These are phyloP conservation scores for Megalopta genalis DNA, from an alignment of 1,140 invertebrate species.

Conservation along the genomic window DNA sequence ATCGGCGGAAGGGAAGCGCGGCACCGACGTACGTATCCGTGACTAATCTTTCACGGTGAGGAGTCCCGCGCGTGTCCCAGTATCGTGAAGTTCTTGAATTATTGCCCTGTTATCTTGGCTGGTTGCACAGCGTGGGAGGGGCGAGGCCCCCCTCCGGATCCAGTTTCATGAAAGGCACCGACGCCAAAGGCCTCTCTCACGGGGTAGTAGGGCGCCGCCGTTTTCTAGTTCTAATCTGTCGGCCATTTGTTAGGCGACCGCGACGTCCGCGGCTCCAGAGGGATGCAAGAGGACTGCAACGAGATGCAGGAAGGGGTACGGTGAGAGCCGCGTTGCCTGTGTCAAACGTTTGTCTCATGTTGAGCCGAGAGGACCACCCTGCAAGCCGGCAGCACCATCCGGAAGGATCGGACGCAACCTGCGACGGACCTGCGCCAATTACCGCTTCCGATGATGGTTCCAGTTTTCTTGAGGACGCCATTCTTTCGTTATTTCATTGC, in stretches of 20 bases:
- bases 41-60: conserved; percentile 73
- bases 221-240: conserved; percentile 77
- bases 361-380: conserved; percentile 71
- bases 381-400: conserved; percentile 60
- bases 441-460: neutral
- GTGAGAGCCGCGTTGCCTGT: conserved; percentile 69
- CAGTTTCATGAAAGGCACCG: conserved; percentile 78
- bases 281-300: conserved; percentile 32
- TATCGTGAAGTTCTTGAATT: conserved; percentile 77
- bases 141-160: conserved; percentile 63
- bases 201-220: conserved; percentile 42
- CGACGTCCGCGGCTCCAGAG: conserved; percentile 61
- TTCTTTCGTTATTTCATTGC: neutral
- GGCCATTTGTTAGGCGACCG: conserved; percentile 76
- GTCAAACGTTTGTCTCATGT: conserved; percentile 66
- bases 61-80: conserved; percentile 60
- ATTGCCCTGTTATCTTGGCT: conserved; percentile 75
- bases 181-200: conserved; percentile 51
- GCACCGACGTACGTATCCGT: conserved; percentile 63
- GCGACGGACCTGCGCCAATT: conserved; percentile 38
- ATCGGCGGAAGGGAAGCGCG: conserved; percentile 37
- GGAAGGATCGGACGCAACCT: conserved; percentile 46
- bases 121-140: conserved; percentile 65
- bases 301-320: conserved; percentile 57
- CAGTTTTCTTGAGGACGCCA: no score